phyloP scores from a whole-genome alignment of 2,113 vertebrate species.

The Salvator merianae region DNA sequence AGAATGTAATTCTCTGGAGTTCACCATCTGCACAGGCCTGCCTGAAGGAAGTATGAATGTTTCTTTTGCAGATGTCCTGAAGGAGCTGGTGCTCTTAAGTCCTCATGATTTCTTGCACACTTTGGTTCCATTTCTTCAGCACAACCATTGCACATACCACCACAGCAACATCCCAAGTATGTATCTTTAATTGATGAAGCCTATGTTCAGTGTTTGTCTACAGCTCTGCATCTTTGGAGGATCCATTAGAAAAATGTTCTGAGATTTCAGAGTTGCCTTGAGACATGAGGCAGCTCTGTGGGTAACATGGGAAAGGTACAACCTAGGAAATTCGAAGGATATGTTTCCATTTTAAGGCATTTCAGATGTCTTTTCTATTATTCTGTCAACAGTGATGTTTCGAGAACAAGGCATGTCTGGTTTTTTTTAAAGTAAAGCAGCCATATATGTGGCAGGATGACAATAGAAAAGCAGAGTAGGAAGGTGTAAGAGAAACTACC shows the following conservation, averaged over 20 bases:
- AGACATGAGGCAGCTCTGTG: not conserved
- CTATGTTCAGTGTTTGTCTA: not conserved
- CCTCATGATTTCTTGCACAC: constrained; percentile 99
- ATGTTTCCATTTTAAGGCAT: not conserved
- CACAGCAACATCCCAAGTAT: constrained; percentile 98
- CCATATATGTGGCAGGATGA: not conserved
- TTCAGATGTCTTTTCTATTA: not conserved
- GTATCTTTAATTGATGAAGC: constrained; percentile 59
- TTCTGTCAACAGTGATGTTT: not conserved
- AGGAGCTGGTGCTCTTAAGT: constrained; percentile 97
- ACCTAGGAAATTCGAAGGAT: not conserved
- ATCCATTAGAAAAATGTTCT: not conserved
- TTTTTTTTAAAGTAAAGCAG: not conserved
- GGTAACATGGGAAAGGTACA: not conserved
- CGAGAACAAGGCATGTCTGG: not conserved
- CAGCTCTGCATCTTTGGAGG: not conserved
- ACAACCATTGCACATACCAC: constrained; percentile 99
- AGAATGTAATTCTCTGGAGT: not conserved
- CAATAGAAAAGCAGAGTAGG: not conserved
- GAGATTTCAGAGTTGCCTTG: not conserved
- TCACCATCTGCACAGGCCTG: too few relatives aligned
- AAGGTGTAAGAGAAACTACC: not conserved
- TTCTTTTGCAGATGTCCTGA: constrained; percentile 90
- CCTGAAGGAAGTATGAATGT: constrained; percentile 20
- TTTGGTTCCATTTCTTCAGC: constrained; percentile 97